Evolutionary conservation across 2,797 vertebrate species (phyloP), one percentile per base, ranked within the genome.

Genomic region (Pogoniulus pusillus): DNA sequence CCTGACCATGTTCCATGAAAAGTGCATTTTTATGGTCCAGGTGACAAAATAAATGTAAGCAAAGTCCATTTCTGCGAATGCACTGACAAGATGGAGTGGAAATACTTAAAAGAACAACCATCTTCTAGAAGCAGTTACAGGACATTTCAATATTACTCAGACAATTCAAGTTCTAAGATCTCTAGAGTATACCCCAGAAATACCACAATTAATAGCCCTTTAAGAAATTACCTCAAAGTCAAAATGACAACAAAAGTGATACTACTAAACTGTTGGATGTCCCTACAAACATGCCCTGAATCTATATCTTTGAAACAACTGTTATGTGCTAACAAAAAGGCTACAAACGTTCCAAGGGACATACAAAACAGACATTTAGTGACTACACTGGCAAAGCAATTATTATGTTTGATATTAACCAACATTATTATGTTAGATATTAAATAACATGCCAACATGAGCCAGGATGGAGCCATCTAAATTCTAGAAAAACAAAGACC

Each of bases 401-500:
- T 62, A 68, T 29, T 77, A 53, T 51, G 19, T 19, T 73, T 73
- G 58, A 69, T 51, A 59, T 66, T 35, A 74, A n/a, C n/a, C n/a
- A n/a, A n/a, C n/a, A 73, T 6, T 62, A 68, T 29, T 77, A 53
- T 51, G 19, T 19, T 73, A 73, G 58, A 69, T 51, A 59, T 66
- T 35, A 74, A n/a, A 54, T 20, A 59, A 54, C 27, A 16, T 15
- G 72, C 34, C 76, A 70, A 26, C 9, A 83, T 68, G 87, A 85
- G 72, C 72, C 85, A 41, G 29, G 13, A 45, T 58, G n/a, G 17
- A 93, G 70, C 32, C 55, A 85, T 24, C n/a, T 60, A 79, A 57
- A 70, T 37, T 86, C 76, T 39, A 91, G 60, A 73, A 57, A 77
- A 74, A 92, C 22, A 90, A 91, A 65, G 73, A 58, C n/a, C 45